Base-by-base conservation (phyloP, 2,113 vertebrate genomes). In the Malurus elegans region DNA sequence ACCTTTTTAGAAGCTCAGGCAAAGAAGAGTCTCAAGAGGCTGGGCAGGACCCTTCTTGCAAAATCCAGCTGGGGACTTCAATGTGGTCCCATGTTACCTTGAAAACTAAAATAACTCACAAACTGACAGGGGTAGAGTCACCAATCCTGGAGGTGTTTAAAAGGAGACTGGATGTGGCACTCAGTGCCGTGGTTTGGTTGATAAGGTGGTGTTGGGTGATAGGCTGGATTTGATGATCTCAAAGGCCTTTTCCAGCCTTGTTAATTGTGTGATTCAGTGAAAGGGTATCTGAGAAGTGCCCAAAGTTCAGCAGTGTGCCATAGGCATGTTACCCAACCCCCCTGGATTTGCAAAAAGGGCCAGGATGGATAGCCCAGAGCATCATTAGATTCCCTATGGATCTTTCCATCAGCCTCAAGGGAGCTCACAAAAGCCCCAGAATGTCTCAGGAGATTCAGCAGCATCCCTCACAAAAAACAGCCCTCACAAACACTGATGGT, bases 271-370 rank as follows among this genome's bases (percentile, higher is more conserved):
- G 40, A 32, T 72, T 72, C 57, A 32, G n/a, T 54, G n/a, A 11
- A 32, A 2, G 7, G 8, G 40, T 16, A 12, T 21, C 62, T 76
- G 48, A 70, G 48, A 13, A 11, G 21, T 56, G 12, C 31, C 71
- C 32, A 4, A 32, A 48, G 21, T 11, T 26, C 62, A 48, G 31
- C 34, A 36, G 2, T 13, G 26, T 70, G 36, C 42, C 44, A n/a
- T 2, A 12, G 58, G 15, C 14, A 18, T 2, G 5, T 12, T 20
- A 36, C 10, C 18, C 57, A 56, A 44, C 1, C 6, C n/a, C 6
- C 4, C 12, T 29, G 36, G 44, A 25, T 58, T 25, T 51, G 18
- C 9, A 76, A 2, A 7, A 34, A 12, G 18, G 11, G 18, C 17
- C 54, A 48, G 60, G 32, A 24, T 26, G 6, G 42, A 24, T 4